Evolutionary conservation across 1,140 invertebrate species (phyloP), one percentile per base, ranked within the genome.

Genomic region (Saccostrea glomerata): DNA sequence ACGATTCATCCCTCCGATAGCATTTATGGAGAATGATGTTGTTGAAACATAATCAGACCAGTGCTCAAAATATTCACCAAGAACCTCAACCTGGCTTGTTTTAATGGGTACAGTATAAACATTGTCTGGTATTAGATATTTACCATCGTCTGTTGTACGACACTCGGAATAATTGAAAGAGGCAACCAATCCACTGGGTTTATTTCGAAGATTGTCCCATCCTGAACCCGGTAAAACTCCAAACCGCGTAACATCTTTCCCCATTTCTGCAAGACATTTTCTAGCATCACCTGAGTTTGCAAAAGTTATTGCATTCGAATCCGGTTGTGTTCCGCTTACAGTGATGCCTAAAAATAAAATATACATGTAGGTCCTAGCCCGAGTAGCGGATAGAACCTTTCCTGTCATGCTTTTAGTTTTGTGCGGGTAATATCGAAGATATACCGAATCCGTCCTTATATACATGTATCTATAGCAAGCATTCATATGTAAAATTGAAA

Each of bases 181-280:
- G 0, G 90, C 55, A 9, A 92, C 89, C 40, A 84, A 25, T 15
- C 90, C 92, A 40, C 89, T 90, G 9, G 92, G 89, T 84, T 90
- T 89, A 66, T 93, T 93, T 9, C 84, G 85, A 7, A 93, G 83
- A 60, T 93, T 93, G 85, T 93, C 92, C 91, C 92, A 93, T 47
- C 93, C 93, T 20, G 58, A 70, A 15, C 92, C 92, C 0, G 93
- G 93, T 25, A 93, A 60, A 55, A 90, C 92, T 83, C 92, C 92
- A 47, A 87, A 90, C 17, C 58, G 58, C 0, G 58, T 20, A n/a
- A 63, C 15, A 20, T 63, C 58, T 63, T 63, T 63, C n/a, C 89
- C 58, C 17, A 63, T n/a, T 20, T 20, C 58, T 60, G 58, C 20
- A 17, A 63, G 15, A n/a, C 58, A 63, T 63, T 63, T n/a, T 20